phyloP scores from a whole-genome alignment of 2,888 invertebrate genomes.

The Drosophila kuntzei region DNA sequence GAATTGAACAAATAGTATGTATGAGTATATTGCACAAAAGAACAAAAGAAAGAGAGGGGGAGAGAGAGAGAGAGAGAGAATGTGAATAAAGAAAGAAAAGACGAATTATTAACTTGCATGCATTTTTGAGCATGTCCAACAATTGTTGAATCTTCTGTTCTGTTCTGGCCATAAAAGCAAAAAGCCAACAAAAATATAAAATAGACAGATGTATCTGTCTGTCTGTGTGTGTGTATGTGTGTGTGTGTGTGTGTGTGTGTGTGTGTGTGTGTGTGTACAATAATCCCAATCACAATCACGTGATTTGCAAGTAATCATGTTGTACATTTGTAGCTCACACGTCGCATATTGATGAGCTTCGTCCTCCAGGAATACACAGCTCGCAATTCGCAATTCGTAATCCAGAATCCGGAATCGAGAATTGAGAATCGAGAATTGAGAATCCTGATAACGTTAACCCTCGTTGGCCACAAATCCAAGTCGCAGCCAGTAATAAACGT shows the following conservation, averaged over 20 bases:
- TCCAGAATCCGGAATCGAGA: background rate
- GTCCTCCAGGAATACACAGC: conserved; percentile 12
- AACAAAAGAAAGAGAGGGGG: background rate
- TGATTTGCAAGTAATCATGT: conserved; percentile 82
- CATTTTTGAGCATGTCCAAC: conserved; percentile 45
- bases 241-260: conserved; percentile 8
- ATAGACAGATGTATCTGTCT: background rate
- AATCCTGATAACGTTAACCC: conserved; percentile 47
- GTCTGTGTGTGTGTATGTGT: conserved; percentile 14
- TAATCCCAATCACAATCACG: conserved; percentile 76
- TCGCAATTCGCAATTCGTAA: background rate
- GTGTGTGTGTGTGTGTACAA: conserved; percentile 42
- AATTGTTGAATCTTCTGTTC: conserved; percentile 25
- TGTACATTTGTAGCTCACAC: conserved; percentile 75
- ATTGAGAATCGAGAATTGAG: conserved; percentile 2
- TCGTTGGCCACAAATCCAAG: conserved; percentile 33
- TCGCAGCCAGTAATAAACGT: conserved; percentile 73
- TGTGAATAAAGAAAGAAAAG: background rate
- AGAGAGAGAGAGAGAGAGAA: background rate
- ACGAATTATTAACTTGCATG: conserved; percentile 17
- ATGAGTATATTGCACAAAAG: background rate
- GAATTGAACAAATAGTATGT: conserved; percentile 9
- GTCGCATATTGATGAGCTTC: conserved; percentile 72
- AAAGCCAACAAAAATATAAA: conserved; percentile 17
- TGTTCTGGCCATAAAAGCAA: conserved; percentile 5